Evolutionary conservation across 2,888 invertebrate genomes (phyloP), one percentile per base, ranked within the genome.

Genomic region (Amphipyra berbera): DNA sequence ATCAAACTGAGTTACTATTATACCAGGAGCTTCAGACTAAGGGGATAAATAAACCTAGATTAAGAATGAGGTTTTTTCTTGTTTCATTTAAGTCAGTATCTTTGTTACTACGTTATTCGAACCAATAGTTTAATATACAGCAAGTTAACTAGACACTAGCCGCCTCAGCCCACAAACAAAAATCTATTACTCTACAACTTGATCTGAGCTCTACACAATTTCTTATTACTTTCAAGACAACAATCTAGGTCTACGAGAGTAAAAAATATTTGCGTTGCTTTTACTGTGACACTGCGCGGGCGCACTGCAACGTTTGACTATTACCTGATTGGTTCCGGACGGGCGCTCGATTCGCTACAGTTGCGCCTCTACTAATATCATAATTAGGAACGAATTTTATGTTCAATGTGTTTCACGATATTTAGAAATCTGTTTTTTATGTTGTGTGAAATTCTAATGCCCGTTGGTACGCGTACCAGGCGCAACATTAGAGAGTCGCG

Each of bases 241-340:
- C 14, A 49, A 48, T 12, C 15, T 27, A 53, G 7, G 9, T 47
- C 27, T 15, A 37, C 21, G 14, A 13, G 15, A 48, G 8, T 7
- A 48, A 67, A 66, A 54, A 54, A 54, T 12, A 55, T n/a, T 62
- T 14, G 13, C 37, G 15, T 60, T 33, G 52, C 58, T 61, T 2
- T 50, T 30, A 40, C 49, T 56, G n/a, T 49, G 30, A 30, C 30
- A 30, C 30, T 30, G 30, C 30, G 30, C 30, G 7, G 30, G 30
- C 41, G 37, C 37, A 68, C 27, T 53, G 56, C 62, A 61, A 66
- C 41, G 40, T 67, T 71, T 64, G 61, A 37, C 61, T 61, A 65
- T 70, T 68, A 70, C 50, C 53, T 58, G 57, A 81, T 84, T 78
- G 72, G 82, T 75, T 79, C 72, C 82, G 79, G 74, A 82, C 74